Conservation (phyloP, 2,888 invertebrate genomes). For the Petrophora chlorosata region DNA sequence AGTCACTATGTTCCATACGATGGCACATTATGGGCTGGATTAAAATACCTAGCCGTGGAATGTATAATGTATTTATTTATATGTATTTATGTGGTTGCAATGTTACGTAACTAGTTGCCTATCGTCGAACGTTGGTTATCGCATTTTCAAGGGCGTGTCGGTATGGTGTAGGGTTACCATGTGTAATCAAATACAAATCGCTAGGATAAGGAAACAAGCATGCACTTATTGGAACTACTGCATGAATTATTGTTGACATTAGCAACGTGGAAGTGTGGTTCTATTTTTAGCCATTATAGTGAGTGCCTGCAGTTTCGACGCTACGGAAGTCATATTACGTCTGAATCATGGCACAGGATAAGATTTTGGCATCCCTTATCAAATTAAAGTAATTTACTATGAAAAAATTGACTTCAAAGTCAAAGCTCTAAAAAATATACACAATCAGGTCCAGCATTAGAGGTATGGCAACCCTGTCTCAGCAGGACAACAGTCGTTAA, state of each 20-base stretch:
- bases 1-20: constrained; percentile 5
- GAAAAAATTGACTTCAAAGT: background rate
- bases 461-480: constrained; percentile 20
- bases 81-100: constrained; percentile 37
- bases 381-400: too few relatives aligned
- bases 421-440: background rate
- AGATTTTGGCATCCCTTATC: too few relatives aligned
- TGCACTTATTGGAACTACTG: too few relatives aligned
- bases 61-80: constrained; percentile 36
- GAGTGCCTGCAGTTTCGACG: too few relatives aligned
- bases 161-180: constrained; percentile 17
- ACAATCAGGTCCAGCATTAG: background rate
- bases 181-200: background rate
- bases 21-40: constrained; percentile 29
- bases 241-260: too few relatives aligned
- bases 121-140: constrained; percentile 63
- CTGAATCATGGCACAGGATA: too few relatives aligned
- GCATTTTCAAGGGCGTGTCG: constrained; percentile 63
- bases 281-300: too few relatives aligned
- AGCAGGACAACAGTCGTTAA: constrained; percentile 55
- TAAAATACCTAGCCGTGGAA: constrained; percentile 44
- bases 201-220: constrained; percentile 14
- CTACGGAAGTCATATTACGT: too few relatives aligned
- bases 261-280: too few relatives aligned
- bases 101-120: constrained; percentile 56